These are phyloP conservation scores for Hippocampus zosterae DNA, from an alignment of 2,113 vertebrate genomes.

Conservation along the genomic window DNA sequence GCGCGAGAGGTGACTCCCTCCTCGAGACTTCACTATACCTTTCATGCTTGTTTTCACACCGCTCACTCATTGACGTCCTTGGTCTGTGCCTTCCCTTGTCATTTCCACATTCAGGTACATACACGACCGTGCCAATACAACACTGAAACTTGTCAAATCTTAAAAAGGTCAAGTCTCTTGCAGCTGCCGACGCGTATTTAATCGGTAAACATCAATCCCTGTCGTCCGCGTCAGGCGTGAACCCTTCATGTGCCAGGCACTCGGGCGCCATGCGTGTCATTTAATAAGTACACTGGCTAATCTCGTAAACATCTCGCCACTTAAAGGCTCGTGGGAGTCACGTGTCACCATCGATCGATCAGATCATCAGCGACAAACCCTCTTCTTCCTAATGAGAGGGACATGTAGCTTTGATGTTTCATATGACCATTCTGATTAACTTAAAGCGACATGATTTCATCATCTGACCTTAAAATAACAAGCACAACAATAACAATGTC, in stretches of 20 bases:
- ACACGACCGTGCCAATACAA: conserved; percentile 51
- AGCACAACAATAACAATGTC: neutral
- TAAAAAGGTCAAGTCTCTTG: conserved; percentile 64
- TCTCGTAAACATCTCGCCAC: conserved; percentile 10
- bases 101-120: conserved; percentile 39
- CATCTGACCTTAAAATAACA: neutral
- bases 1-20: neutral
- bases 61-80: conserved; percentile 24
- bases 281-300: conserved; percentile 5
- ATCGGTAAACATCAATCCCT: conserved; percentile 58
- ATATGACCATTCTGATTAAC: neutral
- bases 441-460: neutral
- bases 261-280: conserved; percentile 9
- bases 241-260: conserved; percentile 22
- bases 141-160: conserved; percentile 50
- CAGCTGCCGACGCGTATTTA: conserved; percentile 45
- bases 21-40: neutral
- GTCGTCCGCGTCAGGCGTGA: conserved; percentile 7
- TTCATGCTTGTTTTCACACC: conserved; percentile 34
- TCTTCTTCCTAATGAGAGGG: neutral
- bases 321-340: conserved; percentile 2
- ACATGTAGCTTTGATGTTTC: neutral
- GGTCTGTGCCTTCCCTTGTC: conserved; percentile 13
- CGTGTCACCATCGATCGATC: neutral
- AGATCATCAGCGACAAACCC: too few relatives aligned